A percentile compares a stretch with the other conserved stretches of the same genome.
Evolutionary conservation across 2,888 invertebrate species (phyloP).

Genomic region (Spodoptera littoralis): DNA sequence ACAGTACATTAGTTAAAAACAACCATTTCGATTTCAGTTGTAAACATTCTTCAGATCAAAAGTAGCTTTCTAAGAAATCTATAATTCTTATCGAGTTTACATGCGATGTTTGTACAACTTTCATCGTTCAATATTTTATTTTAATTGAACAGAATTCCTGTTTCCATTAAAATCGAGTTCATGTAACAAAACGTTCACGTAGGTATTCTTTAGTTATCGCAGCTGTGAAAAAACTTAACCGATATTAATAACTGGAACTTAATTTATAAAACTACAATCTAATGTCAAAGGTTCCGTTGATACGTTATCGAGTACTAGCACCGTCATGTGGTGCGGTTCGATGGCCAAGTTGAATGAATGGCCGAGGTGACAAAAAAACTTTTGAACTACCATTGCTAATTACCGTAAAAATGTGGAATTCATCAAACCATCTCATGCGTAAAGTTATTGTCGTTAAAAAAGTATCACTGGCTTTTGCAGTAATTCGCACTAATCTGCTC

Average conservation of each 20-base stretch:
- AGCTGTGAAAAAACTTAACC: slow-evolving; percentile 34
- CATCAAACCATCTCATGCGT: no score
- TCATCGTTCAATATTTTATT: slow-evolving; percentile 3
- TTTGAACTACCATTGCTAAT: slow-evolving; percentile 3
- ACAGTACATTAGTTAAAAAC: slow-evolving; percentile 37
- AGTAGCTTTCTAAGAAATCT: slow-evolving; percentile 11
- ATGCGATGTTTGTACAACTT: slow-evolving; percentile 3
- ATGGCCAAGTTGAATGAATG: slow-evolving; percentile 56
- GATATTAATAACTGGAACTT: slow-evolving; percentile 26
- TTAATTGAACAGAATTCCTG: background rate
- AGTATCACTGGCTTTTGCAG: background rate
- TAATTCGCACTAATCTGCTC: background rate
- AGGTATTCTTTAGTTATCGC: slow-evolving; percentile 10
- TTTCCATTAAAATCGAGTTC: slow-evolving; percentile 2
- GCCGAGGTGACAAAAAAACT: slow-evolving; percentile 21
- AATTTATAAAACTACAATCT: slow-evolving; percentile 48
- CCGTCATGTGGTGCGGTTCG: slow-evolving; percentile 58
- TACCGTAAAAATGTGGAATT: no score
- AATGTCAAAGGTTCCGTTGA: slow-evolving; percentile 47
- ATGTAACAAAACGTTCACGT: slow-evolving; percentile 17
- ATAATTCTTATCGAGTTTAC: slow-evolving; percentile 6
- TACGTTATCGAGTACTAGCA: slow-evolving; percentile 42
- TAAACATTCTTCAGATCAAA: slow-evolving; percentile 5
- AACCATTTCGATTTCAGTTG: slow-evolving; percentile 19
- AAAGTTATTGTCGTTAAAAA: no score